Conservation (phyloP, 1,140 invertebrate species). For the Phymorhynchus buccinoides region DNA sequence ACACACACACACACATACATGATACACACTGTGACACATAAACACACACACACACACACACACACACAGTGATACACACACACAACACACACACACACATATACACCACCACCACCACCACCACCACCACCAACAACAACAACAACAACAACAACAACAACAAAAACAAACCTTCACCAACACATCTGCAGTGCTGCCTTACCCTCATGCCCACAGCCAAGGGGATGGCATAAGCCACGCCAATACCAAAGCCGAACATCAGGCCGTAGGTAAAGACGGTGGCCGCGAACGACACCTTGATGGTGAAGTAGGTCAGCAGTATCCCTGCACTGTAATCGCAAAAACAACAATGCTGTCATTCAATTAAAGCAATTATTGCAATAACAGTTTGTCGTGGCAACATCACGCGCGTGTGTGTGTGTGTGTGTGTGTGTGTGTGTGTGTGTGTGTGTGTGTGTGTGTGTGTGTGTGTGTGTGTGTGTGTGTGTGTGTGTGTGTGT, state of each 20-base stretch:
- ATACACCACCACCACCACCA: too few relatives aligned
- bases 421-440: slow-evolving; percentile 28
- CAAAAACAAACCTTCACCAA: too few relatives aligned
- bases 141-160: too few relatives aligned
- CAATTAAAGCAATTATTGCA: background rate
- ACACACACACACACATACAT: too few relatives aligned
- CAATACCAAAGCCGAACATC: slow-evolving; percentile 71
- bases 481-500: slow-evolving; percentile 4
- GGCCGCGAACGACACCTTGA: slow-evolving; percentile 65
- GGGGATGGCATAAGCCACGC: slow-evolving; percentile 72
- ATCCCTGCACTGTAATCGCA: slow-evolving; percentile 65
- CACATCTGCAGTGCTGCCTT: slow-evolving; percentile 20
- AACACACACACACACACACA: too few relatives aligned
- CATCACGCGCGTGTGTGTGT: background rate
- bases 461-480: slow-evolving; percentile 7
- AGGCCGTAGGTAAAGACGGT: slow-evolving; percentile 71
- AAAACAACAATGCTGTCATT: background rate
- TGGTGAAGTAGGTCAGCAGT: slow-evolving; percentile 69
- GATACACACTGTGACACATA: too few relatives aligned
- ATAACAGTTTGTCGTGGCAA: background rate
- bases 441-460: slow-evolving; percentile 22
- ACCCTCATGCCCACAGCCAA: slow-evolving; percentile 73
- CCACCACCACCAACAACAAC: too few relatives aligned
- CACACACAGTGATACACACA: too few relatives aligned
- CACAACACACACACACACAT: too few relatives aligned